These are phyloP conservation scores for Cavia porcellus DNA, from an alignment of 2,113 vertebrate genomes.

Conservation along the genomic window DNA sequence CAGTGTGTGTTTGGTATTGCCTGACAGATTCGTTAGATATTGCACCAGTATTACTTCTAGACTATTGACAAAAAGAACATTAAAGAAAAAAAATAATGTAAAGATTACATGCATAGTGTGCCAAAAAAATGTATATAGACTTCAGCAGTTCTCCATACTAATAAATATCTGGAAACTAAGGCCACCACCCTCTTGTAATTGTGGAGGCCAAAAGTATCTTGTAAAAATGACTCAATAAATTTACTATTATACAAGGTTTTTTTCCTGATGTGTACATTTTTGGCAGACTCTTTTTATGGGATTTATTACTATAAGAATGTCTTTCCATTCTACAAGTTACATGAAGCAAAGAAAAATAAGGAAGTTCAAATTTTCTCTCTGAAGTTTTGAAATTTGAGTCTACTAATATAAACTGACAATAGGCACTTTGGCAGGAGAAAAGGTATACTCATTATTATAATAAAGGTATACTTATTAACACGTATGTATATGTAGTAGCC, in stretches of 20 bases:
- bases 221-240: neutral
- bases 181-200: neutral
- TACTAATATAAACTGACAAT: neutral
- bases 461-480: too few relatives aligned
- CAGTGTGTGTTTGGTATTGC: neutral
- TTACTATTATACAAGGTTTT: neutral
- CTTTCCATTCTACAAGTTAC: neutral
- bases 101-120: neutral
- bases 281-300: neutral
- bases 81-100: neutral
- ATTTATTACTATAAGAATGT: neutral
- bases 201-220: neutral
- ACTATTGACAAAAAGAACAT: neutral
- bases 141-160: neutral
- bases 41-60: neutral
- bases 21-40: neutral
- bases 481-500: neutral
- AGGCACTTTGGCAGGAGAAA: neutral
- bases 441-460: fast-evolving
- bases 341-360: neutral
- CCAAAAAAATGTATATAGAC: neutral
- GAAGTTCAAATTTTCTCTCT: neutral
- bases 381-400: neutral
- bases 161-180: neutral
- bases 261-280: neutral